Evolutionary conservation across 2,888 invertebrate species (phyloP).

Genomic region (Lumbricus terrestris): DNA sequence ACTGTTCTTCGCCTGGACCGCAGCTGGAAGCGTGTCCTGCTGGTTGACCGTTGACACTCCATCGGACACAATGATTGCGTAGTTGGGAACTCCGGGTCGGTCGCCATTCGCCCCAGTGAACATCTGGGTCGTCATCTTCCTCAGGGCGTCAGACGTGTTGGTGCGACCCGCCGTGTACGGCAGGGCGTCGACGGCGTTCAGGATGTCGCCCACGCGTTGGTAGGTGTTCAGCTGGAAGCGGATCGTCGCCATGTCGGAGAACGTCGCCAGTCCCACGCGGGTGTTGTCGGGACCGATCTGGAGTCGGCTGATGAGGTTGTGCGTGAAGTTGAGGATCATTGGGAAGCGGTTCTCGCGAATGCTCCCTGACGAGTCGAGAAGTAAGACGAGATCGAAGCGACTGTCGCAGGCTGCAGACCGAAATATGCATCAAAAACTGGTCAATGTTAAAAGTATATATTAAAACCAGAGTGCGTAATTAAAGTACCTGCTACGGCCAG

Average conservation of each 20-base stretch:
- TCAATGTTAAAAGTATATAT: neutral
- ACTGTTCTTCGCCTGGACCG: constrained; percentile 28
- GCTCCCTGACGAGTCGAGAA: constrained; percentile 52
- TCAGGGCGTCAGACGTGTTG: constrained; percentile 33
- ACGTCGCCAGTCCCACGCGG: constrained; percentile 49
- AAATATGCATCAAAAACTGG: neutral
- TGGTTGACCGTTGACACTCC: constrained; percentile 45
- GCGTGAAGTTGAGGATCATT: constrained; percentile 45
- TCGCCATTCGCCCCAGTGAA: constrained; percentile 36
- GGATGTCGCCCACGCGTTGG: constrained; percentile 33
- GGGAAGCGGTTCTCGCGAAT: constrained; percentile 44
- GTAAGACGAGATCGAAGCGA: constrained; percentile 45
- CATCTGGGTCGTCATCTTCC: constrained; percentile 24
- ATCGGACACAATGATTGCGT: constrained; percentile 46
- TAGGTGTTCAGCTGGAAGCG: constrained; percentile 49
- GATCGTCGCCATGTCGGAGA: constrained; percentile 43
- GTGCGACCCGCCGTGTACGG: constrained; percentile 29
- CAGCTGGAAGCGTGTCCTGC: constrained; percentile 34
- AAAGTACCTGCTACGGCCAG: neutral
- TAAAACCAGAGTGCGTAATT: neutral
- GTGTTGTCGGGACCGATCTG: constrained; percentile 46
- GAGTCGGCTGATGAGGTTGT: constrained; percentile 46
- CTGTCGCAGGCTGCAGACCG: constrained; percentile 34
- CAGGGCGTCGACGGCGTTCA: constrained; percentile 27
- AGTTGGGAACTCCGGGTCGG: constrained; percentile 33